Evolutionary conservation across 1,140 invertebrate species (phyloP).

Genomic region (Drosophila orena): DNA sequence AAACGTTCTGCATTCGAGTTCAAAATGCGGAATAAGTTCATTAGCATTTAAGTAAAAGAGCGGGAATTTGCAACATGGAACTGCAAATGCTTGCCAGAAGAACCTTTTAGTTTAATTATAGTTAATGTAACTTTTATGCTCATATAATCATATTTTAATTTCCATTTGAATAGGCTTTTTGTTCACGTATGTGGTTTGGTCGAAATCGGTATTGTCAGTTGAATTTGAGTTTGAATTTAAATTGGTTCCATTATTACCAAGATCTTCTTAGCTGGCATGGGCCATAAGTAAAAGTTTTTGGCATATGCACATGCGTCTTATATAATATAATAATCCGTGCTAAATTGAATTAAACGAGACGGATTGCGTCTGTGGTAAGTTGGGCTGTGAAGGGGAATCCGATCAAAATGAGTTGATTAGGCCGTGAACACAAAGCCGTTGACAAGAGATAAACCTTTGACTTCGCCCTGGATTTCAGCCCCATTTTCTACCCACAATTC

Average conservation of each 20-base stretch:
- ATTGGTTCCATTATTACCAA: neutral
- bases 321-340: conserved; percentile 5
- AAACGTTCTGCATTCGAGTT: conserved; percentile 61
- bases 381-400: conserved; percentile 14
- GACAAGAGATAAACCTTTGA: conserved; percentile 80
- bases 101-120: conserved; percentile 47
- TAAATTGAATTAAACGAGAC: conserved; percentile 46
- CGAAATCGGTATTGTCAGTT: neutral
- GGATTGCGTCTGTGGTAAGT: neutral
- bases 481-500: conserved; percentile 2
- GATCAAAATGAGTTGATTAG: conserved; percentile 71
- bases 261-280: neutral
- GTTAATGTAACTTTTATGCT: conserved; percentile 68
- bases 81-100: conserved; percentile 43
- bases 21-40: conserved; percentile 74
- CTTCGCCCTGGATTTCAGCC: conserved; percentile 46
- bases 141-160: conserved; percentile 41
- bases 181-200: neutral
- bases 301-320: neutral
- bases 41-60: conserved; percentile 48
- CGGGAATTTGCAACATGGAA: conserved; percentile 6
- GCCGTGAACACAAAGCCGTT: conserved; percentile 69
- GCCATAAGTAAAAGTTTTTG: neutral
- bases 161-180: conserved; percentile 1
- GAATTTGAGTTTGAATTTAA: neutral